Conservation (phyloP, 2,113 vertebrate genomes). For the Dicentrarchus labrax region DNA sequence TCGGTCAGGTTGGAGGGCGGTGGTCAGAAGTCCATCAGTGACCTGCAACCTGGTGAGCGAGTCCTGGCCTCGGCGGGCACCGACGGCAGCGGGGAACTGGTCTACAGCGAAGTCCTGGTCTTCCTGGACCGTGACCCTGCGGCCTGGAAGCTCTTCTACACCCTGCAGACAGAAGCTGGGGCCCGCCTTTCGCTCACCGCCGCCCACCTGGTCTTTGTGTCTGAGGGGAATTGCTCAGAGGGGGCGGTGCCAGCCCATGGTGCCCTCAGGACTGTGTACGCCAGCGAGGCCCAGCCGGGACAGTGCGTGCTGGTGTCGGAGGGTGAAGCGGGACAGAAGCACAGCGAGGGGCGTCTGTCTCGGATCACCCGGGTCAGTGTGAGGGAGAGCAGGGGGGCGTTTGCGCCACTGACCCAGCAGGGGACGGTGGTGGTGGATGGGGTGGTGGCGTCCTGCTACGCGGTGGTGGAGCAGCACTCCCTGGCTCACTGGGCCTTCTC, state of each 20-base stretch:
- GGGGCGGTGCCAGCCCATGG: conserved; percentile 35
- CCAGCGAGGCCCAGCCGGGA: conserved; percentile 68
- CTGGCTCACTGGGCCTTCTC: conserved; percentile 92
- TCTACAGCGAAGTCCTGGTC: conserved; percentile 91
- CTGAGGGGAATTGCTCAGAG: conserved; percentile 86
- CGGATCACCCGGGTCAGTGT: conserved; percentile 81
- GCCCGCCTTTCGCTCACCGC: conserved; percentile 87
- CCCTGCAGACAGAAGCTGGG: conserved; percentile 86
- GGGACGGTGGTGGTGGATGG: conserved; percentile 92
- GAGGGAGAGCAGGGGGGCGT: conserved; percentile 83
- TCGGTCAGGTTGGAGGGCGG: conserved; percentile 87
- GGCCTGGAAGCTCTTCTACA: conserved; percentile 84
- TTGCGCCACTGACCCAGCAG: conserved; percentile 89
- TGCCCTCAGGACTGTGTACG: conserved; percentile 87
- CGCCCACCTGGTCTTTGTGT: conserved; percentile 90
- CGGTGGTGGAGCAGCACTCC: conserved; percentile 87
- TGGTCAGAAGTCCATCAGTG: conserved; percentile 80
- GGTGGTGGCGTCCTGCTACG: conserved; percentile 92
- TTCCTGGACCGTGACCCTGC: conserved; percentile 89
- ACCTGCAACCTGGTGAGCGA: conserved; percentile 87
- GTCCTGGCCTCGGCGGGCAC: conserved; percentile 87
- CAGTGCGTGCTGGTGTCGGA: conserved; percentile 74
- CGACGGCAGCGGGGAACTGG: conserved; percentile 77
- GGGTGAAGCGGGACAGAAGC: conserved; percentile 10
- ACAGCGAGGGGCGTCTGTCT: conserved; percentile 71